Evolutionary conservation across 2,113 vertebrate genomes (phyloP).

Genomic region (Pongo pygmaeus): DNA sequence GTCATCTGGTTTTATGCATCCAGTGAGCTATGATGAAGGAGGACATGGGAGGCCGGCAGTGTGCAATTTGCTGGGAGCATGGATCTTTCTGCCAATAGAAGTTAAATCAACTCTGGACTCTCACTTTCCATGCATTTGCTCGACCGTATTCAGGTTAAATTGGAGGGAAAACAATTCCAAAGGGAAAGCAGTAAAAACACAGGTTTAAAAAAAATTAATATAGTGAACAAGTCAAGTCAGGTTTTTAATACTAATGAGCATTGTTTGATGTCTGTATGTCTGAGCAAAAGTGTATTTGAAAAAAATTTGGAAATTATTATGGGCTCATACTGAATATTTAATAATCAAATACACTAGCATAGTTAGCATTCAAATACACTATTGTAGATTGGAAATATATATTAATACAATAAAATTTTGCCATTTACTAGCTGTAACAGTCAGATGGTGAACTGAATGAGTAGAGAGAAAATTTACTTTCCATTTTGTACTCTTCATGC

Average conservation of each 20-base stretch:
- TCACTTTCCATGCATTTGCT: slow-evolving; percentile 4
- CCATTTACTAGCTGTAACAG: neutral
- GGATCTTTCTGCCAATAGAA: neutral
- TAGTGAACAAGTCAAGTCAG: neutral
- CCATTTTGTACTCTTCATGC: neutral
- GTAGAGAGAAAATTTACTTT: neutral
- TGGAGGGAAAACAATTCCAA: neutral
- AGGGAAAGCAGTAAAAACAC: slow-evolving; percentile 30
- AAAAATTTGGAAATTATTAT: slow-evolving; percentile 7
- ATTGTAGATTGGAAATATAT: slow-evolving; percentile 36
- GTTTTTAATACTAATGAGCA: slow-evolving; percentile 58
- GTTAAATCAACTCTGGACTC: neutral
- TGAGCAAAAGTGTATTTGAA: slow-evolving; percentile 54
- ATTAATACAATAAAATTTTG: neutral
- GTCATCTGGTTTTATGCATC: neutral
- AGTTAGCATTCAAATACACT: neutral
- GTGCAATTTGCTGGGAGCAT: neutral
- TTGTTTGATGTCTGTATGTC: slow-evolving; percentile 52
- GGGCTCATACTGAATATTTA: slow-evolving; percentile 41
- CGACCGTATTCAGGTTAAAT: neutral
- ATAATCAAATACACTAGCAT: slow-evolving; percentile 16
- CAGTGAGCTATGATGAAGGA: neutral
- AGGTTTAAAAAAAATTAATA: slow-evolving; percentile 58
- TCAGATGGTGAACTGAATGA: neutral
- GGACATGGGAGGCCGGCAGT: rapidly evolving